A percentile compares a stretch with the other conserved stretches of the same genome.
These are phyloP conservation scores for Sebastes aleutianus DNA, from an alignment of 2,797 vertebrate species.

Conservation along the genomic window DNA sequence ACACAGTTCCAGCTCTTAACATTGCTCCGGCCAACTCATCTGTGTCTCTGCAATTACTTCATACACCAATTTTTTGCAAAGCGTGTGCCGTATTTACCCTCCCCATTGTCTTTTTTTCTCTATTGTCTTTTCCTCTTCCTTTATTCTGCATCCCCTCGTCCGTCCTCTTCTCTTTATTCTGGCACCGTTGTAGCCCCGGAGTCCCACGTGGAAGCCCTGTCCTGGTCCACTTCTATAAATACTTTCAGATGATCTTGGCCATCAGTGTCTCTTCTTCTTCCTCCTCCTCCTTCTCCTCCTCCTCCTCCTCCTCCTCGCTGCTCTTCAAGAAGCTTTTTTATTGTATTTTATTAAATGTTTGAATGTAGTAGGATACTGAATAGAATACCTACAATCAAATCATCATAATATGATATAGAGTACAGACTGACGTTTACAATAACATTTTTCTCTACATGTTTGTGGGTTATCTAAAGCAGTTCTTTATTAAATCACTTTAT, in stretches of 20 bases:
- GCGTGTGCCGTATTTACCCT: slow-evolving; percentile 11
- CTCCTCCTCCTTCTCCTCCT: not conserved
- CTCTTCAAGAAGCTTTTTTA: slow-evolving; percentile 19
- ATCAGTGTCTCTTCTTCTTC: slow-evolving; percentile 25
- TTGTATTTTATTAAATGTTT: not conserved
- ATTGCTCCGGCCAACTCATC: slow-evolving; percentile 25
- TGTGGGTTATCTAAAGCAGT: not conserved
- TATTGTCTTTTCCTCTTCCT: not conserved
- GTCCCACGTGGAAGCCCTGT: slow-evolving; percentile 56
- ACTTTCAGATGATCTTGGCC: slow-evolving; percentile 57
- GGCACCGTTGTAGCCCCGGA: slow-evolving; percentile 31
- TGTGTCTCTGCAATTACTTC: slow-evolving; percentile 42
- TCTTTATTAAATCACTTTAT: not conserved
- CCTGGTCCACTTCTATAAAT: slow-evolving; percentile 69
- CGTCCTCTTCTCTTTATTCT: slow-evolving; percentile 27
- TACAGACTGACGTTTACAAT: no score
- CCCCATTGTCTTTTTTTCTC: not conserved
- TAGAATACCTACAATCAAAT: not conserved
- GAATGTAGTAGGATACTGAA: not conserved
- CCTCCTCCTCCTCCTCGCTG: not conserved
- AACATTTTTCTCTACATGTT: not conserved
- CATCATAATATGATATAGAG: no score
- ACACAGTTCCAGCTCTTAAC: slow-evolving; percentile 34
- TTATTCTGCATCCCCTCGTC: slow-evolving; percentile 16
- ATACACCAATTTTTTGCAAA: slow-evolving; percentile 24